Evolutionary conservation across 2,888 invertebrate species (phyloP).

Genomic region (Caenorhabditis auriculariae): DNA sequence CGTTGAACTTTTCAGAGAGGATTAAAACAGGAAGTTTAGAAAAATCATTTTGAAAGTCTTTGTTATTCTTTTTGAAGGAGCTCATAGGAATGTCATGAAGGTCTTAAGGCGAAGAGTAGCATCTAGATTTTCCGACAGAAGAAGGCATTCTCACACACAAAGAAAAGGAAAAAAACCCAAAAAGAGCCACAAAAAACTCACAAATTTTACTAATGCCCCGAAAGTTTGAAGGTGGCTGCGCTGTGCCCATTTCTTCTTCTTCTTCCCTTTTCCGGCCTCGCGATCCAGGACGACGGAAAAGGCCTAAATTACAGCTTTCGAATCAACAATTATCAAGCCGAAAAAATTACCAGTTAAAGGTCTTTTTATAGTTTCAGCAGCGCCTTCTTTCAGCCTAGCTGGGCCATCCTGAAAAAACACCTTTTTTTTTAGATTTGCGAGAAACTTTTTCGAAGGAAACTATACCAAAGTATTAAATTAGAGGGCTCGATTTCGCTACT

Average conservation of each 20-base stretch:
- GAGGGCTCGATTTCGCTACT: too few relatives aligned
- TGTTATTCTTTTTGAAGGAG: too few relatives aligned
- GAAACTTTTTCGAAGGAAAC: neutral
- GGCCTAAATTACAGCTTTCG: conserved; percentile 13
- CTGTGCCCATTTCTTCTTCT: conserved; percentile 18
- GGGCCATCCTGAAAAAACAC: conserved; percentile 17
- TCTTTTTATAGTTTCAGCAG: conserved; percentile 47
- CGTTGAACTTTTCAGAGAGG: too few relatives aligned
- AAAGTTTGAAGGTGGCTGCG: conserved; percentile 20
- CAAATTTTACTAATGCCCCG: conserved; percentile 11
- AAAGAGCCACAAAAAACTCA: conserved; percentile 1
- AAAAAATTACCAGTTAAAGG: conserved; percentile 53
- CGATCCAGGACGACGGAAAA: conserved; percentile 43
- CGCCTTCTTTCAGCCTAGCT: conserved; percentile 21
- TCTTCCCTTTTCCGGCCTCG: conserved; percentile 15
- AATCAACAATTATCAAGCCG: too few relatives aligned
- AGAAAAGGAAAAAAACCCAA: neutral
- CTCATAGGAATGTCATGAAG: too few relatives aligned
- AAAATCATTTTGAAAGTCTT: too few relatives aligned
- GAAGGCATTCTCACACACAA: neutral
- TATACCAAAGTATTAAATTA: neutral
- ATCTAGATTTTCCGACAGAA: neutral
- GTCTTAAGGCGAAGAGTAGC: too few relatives aligned
- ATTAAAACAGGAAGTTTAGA: too few relatives aligned
- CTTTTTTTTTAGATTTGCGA: neutral